Conservation (phyloP, 2,888 invertebrate species). For the Volucella zonaria region DNA sequence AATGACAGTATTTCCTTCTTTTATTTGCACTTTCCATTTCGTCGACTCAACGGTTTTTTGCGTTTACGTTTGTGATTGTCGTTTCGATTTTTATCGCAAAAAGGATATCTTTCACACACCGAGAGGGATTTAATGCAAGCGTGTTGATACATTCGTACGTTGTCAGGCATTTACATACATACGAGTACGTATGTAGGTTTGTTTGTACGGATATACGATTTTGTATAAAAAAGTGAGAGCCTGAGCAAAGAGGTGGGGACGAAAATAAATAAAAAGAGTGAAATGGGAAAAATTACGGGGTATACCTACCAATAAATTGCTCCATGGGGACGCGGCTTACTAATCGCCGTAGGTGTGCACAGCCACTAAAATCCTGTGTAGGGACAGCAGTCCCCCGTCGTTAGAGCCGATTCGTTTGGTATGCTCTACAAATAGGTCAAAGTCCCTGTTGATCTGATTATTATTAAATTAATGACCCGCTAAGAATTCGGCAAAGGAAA, state of each 20-base stretch:
- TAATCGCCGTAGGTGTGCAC: constrained; percentile 46
- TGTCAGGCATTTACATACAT: constrained; percentile 42
- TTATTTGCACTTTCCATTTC: constrained; percentile 73
- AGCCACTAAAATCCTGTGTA: constrained; percentile 23
- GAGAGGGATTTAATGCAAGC: constrained; percentile 50
- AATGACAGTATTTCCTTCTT: constrained; percentile 62
- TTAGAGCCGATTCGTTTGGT: constrained; percentile 52
- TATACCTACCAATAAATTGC: constrained; percentile 43
- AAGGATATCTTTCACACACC: constrained; percentile 53
- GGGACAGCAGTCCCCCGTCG: constrained; percentile 25
- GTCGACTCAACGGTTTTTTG: constrained; percentile 69
- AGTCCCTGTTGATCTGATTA: constrained; percentile 73
- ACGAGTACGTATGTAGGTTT: no score
- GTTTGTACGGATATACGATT: no score
- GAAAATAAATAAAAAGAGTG: not conserved
- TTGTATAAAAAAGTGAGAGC: constrained; percentile 43
- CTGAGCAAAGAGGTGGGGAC: not conserved
- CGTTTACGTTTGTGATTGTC: constrained; percentile 68
- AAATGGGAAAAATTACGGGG: constrained; percentile 12
- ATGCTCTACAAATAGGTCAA: constrained; percentile 69
- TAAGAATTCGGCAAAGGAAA: constrained; percentile 73
- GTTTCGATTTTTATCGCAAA: constrained; percentile 68
- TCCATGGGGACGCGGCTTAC: constrained; percentile 46
- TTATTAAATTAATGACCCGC: constrained; percentile 73
- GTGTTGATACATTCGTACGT: constrained; percentile 46